phyloP scores from a whole-genome alignment of 1,140 invertebrate species.

The Thalassaphorura encarpata region DNA sequence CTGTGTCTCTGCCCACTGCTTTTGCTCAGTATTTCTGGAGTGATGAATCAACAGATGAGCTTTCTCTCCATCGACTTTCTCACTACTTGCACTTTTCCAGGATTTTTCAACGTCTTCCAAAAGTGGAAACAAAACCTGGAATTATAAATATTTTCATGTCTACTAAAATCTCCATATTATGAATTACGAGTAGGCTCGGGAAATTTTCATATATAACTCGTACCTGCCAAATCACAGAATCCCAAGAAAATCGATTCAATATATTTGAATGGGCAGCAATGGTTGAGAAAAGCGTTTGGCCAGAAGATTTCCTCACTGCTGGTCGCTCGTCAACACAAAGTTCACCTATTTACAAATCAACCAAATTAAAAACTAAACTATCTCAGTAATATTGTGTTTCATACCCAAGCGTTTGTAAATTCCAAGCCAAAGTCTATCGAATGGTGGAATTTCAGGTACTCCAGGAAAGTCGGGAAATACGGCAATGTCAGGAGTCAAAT shows the following conservation, averaged over 20 bases:
- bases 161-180: not conserved
- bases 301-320: conserved; percentile 93
- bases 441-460: conserved; percentile 71
- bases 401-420: conserved; percentile 72
- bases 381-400: conserved; percentile 8
- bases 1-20: conserved; percentile 99
- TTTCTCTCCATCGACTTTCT: conserved; percentile 82
- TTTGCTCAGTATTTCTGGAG: conserved; percentile 95
- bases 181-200: too few species aligned
- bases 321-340: conserved; percentile 90
- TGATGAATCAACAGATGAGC: conserved; percentile 98
- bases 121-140: conserved; percentile 82
- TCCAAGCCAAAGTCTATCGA: conserved; percentile 93
- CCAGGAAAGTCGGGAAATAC: conserved; percentile 68
- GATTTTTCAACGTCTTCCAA: conserved; percentile 82
- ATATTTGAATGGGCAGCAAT: conserved; percentile 88
- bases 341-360: conserved; percentile 50
- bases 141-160: conserved; percentile 1
- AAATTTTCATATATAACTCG: too few species aligned
- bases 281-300: conserved; percentile 95
- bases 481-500: conserved; percentile 30
- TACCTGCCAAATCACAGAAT: conserved; percentile 70
- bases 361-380: not conserved
- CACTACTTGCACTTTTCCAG: conserved; percentile 83
- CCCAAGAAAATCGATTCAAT: conserved; percentile 78